These are phyloP conservation scores for Trachelipus rathkii DNA, from an alignment of 1,140 invertebrate species.

Conservation along the genomic window DNA sequence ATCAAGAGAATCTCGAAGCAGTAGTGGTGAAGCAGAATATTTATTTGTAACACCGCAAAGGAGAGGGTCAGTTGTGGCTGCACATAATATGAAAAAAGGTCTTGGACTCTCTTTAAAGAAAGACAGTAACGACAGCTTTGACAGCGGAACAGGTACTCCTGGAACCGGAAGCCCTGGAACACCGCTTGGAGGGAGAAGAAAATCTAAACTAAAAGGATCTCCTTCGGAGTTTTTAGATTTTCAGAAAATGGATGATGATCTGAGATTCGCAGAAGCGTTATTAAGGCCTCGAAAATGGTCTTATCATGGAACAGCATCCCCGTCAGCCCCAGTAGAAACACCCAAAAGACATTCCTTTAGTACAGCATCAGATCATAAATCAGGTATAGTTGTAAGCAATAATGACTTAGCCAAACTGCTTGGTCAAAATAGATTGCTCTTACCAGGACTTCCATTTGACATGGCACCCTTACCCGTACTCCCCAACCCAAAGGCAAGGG, in stretches of 20 bases:
- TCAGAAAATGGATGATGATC: slow-evolving; percentile 34
- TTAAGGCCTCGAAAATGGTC: slow-evolving; percentile 36
- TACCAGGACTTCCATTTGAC: slow-evolving; percentile 31
- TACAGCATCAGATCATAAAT: slow-evolving; percentile 30
- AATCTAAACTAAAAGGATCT: slow-evolving; percentile 25
- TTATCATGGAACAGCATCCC: slow-evolving; percentile 35
- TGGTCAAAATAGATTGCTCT: slow-evolving; percentile 30
- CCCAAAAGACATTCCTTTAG: slow-evolving; percentile 43
- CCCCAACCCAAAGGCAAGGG: slow-evolving; percentile 32
- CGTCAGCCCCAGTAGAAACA: slow-evolving; percentile 34
- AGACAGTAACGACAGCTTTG: slow-evolving; percentile 22
- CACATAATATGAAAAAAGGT: slow-evolving; percentile 14
- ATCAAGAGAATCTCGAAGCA: slow-evolving; percentile 20
- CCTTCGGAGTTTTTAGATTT: slow-evolving; percentile 33
- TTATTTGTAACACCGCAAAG: neutral
- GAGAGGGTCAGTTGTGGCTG: slow-evolving; percentile 17
- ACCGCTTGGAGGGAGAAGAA: slow-evolving; percentile 34
- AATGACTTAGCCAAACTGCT: slow-evolving; percentile 33
- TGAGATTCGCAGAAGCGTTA: slow-evolving; percentile 24
- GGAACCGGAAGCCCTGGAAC: slow-evolving; percentile 16
- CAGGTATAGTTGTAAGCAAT: slow-evolving; percentile 38
- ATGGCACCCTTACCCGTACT: slow-evolving; percentile 19
- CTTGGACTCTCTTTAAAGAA: slow-evolving; percentile 37
- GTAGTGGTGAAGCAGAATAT: neutral
- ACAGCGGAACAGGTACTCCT: slow-evolving; percentile 17